Evolutionary conservation across 2,797 vertebrate species (phyloP).

Genomic region (Thunnus albacares): DNA sequence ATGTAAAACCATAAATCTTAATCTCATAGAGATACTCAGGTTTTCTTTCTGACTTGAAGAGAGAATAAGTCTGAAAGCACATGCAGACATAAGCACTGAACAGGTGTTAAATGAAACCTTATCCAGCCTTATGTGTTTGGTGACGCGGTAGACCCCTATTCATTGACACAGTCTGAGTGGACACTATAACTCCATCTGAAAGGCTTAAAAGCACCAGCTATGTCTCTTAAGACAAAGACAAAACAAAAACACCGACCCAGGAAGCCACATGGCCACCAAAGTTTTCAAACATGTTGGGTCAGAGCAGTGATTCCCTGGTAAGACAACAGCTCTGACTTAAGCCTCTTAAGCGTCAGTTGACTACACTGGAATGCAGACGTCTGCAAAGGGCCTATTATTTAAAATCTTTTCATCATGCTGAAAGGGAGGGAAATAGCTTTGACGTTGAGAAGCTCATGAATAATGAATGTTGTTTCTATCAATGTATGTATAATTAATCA

Average conservation of each 20-base stretch:
- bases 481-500: slow-evolving; percentile 91
- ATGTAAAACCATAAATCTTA: slow-evolving; percentile 72
- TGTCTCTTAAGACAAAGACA: slow-evolving; percentile 70
- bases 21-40: slow-evolving; percentile 66
- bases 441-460: slow-evolving; percentile 85
- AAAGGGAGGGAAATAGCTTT: slow-evolving; percentile 84
- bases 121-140: slow-evolving; percentile 34
- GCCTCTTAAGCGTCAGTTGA: slow-evolving; percentile 74
- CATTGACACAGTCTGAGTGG: slow-evolving; percentile 43
- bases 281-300: slow-evolving; percentile 62
- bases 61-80: slow-evolving; percentile 50
- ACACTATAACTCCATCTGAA: slow-evolving; percentile 61
- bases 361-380: slow-evolving; percentile 83
- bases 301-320: slow-evolving; percentile 63
- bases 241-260: slow-evolving; percentile 67
- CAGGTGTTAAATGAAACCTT: slow-evolving; percentile 78
- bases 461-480: slow-evolving; percentile 87
- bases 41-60: slow-evolving; percentile 59
- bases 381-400: slow-evolving; percentile 84
- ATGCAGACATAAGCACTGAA: slow-evolving; percentile 46
- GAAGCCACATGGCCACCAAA: slow-evolving; percentile 65
- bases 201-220: slow-evolving; percentile 65
- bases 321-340: slow-evolving; percentile 76
- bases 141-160: slow-evolving; percentile 45
- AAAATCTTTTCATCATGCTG: slow-evolving; percentile 86